These are phyloP conservation scores for Heterocephalus glaber DNA, from an alignment of 2,113 vertebrate species.

Conservation along the genomic window DNA sequence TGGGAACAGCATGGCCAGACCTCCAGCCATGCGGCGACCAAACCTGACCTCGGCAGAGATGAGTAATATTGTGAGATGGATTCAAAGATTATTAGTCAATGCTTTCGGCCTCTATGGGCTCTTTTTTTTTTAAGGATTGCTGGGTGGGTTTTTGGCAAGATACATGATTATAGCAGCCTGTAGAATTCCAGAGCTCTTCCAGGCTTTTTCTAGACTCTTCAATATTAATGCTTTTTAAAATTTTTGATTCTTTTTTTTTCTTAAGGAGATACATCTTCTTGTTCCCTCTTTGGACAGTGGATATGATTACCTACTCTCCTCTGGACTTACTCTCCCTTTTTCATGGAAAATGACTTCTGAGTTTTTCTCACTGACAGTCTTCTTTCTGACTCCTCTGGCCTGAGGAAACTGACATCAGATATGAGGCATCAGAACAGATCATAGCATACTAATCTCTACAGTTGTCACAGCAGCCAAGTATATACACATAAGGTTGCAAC, in stretches of 20 bases:
- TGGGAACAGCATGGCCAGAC: constrained; percentile 68
- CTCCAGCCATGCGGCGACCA: constrained; percentile 76
- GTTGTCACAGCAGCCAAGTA: neutral
- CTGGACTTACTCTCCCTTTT: neutral
- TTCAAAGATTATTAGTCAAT: constrained; percentile 74
- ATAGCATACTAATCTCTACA: neutral
- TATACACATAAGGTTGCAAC: neutral
- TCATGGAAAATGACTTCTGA: neutral
- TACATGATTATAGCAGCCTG: constrained; percentile 11
- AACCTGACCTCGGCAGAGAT: constrained; percentile 74
- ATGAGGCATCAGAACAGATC: neutral
- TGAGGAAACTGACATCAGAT: neutral
- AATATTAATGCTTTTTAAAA: neutral
- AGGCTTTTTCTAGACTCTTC: constrained; percentile 31
- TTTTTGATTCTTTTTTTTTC: neutral
- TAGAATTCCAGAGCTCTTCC: constrained; percentile 43
- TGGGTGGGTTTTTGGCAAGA: constrained; percentile 74
- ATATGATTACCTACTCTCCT: constrained; percentile 4
- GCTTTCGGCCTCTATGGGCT: constrained; percentile 58
- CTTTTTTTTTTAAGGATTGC: constrained; percentile 31
- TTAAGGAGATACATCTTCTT: constrained; percentile 33
- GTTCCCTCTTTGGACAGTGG: neutral
- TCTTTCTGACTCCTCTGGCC: neutral
- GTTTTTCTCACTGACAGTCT: neutral
- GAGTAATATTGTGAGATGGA: constrained; percentile 70